These are phyloP conservation scores for Leptopilina boulardi DNA, from an alignment of 1,140 invertebrate species.

Conservation along the genomic window DNA sequence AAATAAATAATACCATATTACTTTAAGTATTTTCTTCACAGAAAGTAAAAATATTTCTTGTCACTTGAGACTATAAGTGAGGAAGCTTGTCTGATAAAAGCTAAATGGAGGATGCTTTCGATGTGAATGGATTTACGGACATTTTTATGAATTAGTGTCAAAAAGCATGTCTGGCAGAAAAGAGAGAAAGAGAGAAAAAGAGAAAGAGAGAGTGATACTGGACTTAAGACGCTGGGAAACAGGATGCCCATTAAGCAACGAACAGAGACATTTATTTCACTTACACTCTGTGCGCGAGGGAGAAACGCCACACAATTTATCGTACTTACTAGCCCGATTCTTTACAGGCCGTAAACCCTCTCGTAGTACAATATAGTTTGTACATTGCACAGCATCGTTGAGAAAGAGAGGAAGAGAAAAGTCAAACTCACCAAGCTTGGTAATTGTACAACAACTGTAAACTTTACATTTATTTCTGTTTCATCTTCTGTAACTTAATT, in stretches of 20 bases:
- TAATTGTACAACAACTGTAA: conserved; percentile 19
- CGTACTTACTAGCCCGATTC: conserved; percentile 66
- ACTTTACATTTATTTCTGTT: not conserved
- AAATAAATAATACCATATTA: no score
- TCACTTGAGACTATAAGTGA: not conserved
- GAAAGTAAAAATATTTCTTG: no score
- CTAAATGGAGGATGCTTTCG: not conserved
- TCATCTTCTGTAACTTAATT: not conserved
- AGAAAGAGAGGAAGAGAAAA: not conserved
- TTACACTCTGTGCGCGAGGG: conserved; percentile 61
- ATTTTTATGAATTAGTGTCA: conserved; percentile 51
- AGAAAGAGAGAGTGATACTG: conserved; percentile 53
- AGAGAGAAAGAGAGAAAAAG: conserved; percentile 22
- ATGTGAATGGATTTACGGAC: conserved; percentile 39
- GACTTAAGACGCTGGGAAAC: conserved; percentile 55
- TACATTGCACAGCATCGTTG: not conserved
- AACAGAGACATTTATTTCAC: conserved; percentile 68
- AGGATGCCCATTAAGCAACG: conserved; percentile 61
- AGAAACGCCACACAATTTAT: conserved; percentile 65
- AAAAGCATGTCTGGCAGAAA: not conserved
- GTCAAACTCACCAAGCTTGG: not conserved
- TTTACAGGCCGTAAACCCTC: conserved; percentile 64
- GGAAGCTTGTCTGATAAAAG: not conserved
- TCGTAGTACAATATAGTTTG: conserved; percentile 33
- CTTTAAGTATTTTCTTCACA: no score